Base-by-base conservation (phyloP, 2,113 vertebrate genomes). In the Phoxinus phoxinus region DNA sequence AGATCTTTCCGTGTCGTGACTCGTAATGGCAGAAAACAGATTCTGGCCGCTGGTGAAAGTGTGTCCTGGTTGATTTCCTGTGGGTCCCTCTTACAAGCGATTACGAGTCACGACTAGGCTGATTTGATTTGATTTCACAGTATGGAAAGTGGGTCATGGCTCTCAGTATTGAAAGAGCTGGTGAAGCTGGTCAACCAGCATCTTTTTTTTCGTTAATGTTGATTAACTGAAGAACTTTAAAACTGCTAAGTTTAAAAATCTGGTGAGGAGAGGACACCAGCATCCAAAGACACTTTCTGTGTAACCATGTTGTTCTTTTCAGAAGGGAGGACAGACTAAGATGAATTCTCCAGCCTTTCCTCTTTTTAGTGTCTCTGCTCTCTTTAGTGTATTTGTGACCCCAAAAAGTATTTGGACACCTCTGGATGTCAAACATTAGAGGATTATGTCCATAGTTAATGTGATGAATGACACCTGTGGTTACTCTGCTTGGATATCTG, bases 101-200 rank as follows among this genome's bases (percentile, higher is more conserved):
- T 83, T 72, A 83, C 72, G n/a, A n/a, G n/a, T n/a, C n/a, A n/a
- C n/a, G 81, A 72, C 19, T 30, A 83, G 81, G 48, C 17, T 85
- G 75, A 80, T 85, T 85, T 85, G 75, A 80, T 85, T 85, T 72
- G 76, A 85, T 85, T 85, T 85, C 35, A 58, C 76, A 71, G 76
- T 77, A 78, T 8, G 51, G 35, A 85, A 80, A 72, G 84, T 85
- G 65, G 84, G 84, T 80, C 76, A 85, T 44, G 76, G 32, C 51
- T 80, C 51, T 85, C 51, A 59, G 76, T 37, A 37, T 12, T 76
- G 27, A 76, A 48, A 75, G 21, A 71, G 35, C 73, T 75, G 44
- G 44, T 75, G n/a, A 79, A 59, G 21, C 76, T 79, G 56, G 76
- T 59, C 74, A 53, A 77, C 46, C 48, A 53, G 51, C 23, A 41